Base-by-base conservation (phyloP, 2,113 vertebrate species). In the Indicator indicator region DNA sequence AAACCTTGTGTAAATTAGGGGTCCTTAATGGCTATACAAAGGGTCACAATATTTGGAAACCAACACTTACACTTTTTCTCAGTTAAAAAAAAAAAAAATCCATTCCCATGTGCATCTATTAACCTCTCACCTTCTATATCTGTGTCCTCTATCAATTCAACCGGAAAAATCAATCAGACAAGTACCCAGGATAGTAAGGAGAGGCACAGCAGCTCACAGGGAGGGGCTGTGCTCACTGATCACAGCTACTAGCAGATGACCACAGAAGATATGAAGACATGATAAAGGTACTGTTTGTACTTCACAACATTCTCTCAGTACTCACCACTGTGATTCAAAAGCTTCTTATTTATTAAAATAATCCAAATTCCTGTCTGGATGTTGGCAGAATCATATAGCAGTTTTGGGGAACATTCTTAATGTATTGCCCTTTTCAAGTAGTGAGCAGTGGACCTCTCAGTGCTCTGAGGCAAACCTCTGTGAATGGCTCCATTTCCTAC, bases 391-490 rank as follows among this genome's bases (percentile, higher is more conserved):
- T 27, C 5, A 6, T 19, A 28, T 8, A n/a, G 11, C 26, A 27
- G 23, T 1, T 79, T 91, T 75, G 48, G 32, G n/a, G 65, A 36
- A 36, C 11, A 30, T 60, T 72, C 44, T 83, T 56, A 2, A 17
- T 9, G 1, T 5, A 16, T 20, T 54, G 2, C 8, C 14, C 19
- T 33, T 76, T 79, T 55, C 58, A 40, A 11, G 40, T 2, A 0
- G 0, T 36, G n/a, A 80, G 40, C 52, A 50, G 30, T 24, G 44
- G 23, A 12, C 2, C 12, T 65, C n/a, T 17, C 0, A 1, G 9
- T 63, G 28, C 48, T 56, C 58, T 33, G 62, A 60, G 33, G 28
- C 15, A 86, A 82, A 58, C 2, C 30, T 8, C 18, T 3, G 0
- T 2, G 27, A 72, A 27, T 0, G 3, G 19, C 19, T 13, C 48